Evolutionary conservation across 2,797 vertebrate species (phyloP), one percentile per base, ranked within the genome.

Genomic region (Varecia variegata): DNA sequence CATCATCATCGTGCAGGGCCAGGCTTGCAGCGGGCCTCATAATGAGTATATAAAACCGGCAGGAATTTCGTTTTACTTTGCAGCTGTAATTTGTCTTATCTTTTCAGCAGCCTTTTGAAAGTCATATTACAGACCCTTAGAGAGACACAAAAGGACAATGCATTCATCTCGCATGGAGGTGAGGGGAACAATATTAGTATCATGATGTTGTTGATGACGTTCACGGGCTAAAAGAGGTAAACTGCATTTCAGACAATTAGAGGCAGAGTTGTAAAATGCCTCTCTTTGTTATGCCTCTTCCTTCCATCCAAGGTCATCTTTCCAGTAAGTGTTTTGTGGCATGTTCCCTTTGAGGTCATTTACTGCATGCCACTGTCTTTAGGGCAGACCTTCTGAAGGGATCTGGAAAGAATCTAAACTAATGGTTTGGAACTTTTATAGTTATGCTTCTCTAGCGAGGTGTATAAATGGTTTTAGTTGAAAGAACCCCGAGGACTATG

Each of bases 401-500:
- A 71, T 92, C 96, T 97, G 95, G 96, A 96, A 96, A 87, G 96
- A 98, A 97, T 96, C 93, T 90, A 87, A 98, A 98, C 68, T 96
- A 93, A 96, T 94, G 91, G 79, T 93, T 96, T 97, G 94, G 87
- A 96, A 35, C 96, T 92, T 98, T 98, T 97, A 96, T 94, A 94
- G 96, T 97, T 91, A 81, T 94, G 84, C 90, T 95, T 98, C 94
- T 98, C 94, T 86, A 93, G 79, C 5, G 92, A 97, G 98, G 95
- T 98, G 92, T 60, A 96, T 97, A 98, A 96, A 95, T 96, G 98
- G 97, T 97, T 98, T 97, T 98, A 98, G 93, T 97, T 98, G 97
- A 98, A 98, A 97, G 96, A 97, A 96, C 94, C 71, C 1, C 40
- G 92, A 98, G 92, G 94, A 92, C 88, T 93, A 76, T 89, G 88